Evolutionary conservation across 2,797 vertebrate species (phyloP).

Genomic region (Hozukius guyotensis): DNA sequence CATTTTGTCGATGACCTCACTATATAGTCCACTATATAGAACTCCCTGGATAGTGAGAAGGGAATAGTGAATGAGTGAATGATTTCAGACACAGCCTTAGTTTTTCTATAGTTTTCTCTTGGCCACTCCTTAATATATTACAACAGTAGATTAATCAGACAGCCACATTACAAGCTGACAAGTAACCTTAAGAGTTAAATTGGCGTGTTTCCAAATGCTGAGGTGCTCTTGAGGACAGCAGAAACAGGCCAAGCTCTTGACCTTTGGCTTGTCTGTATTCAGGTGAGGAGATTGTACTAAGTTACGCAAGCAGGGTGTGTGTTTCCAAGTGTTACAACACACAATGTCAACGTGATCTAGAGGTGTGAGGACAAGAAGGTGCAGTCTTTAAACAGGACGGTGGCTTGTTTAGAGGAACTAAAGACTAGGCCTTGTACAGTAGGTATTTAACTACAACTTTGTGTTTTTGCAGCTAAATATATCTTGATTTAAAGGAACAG

Average conservation of each 20-base stretch:
- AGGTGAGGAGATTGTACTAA: slow-evolving; percentile 21
- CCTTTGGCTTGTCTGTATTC: background rate
- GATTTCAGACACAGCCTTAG: too few species aligned
- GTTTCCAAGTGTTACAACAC: background rate
- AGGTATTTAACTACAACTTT: background rate
- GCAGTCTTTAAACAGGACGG: background rate
- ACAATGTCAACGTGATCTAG: background rate
- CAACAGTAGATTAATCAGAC: background rate
- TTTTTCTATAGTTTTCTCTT: background rate
- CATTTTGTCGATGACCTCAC: too few species aligned
- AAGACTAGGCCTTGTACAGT: background rate
- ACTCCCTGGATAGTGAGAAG: too few species aligned
- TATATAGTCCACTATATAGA: too few species aligned
- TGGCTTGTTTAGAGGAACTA: background rate
- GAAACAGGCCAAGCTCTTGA: background rate
- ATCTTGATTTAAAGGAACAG: background rate
- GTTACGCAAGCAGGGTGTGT: background rate
- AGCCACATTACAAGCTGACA: background rate
- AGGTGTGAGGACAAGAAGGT: background rate
- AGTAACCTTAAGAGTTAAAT: background rate
- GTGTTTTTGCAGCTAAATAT: background rate
- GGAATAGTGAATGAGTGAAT: too few species aligned
- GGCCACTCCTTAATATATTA: background rate
- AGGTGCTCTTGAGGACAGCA: background rate
- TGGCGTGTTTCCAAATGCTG: background rate